Evolutionary conservation across 1,140 invertebrate genomes (phyloP).

Genomic region (Drosophila sucinea): DNA sequence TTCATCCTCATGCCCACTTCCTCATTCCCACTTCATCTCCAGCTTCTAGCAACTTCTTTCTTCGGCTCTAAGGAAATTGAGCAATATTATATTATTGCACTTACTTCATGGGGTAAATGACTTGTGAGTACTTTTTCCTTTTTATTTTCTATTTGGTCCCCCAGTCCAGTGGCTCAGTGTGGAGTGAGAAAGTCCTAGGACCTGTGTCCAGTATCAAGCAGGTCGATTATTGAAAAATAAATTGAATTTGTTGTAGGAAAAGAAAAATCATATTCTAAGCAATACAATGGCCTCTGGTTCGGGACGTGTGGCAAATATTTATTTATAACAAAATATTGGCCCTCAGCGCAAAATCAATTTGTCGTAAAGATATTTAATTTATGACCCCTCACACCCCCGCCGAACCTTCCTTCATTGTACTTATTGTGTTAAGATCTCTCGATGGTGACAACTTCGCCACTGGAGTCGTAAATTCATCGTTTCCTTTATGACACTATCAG

Average conservation of each 20-base stretch:
- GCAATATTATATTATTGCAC: constrained; percentile 39
- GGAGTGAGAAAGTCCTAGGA: not conserved
- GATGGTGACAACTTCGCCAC: constrained; percentile 13
- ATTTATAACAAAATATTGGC: constrained; percentile 12
- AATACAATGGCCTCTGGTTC: constrained; percentile 31
- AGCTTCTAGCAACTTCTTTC: not conserved
- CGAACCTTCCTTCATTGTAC: not conserved
- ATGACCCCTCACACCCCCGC: constrained; percentile 11
- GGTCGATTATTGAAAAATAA: constrained; percentile 59
- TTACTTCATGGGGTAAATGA: constrained; percentile 46
- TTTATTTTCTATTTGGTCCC: not conserved
- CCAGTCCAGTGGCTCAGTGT: not conserved
- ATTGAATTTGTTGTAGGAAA: constrained; percentile 51
- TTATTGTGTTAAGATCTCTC: constrained; percentile 7
- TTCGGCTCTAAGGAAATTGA: constrained; percentile 19
- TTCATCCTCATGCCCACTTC: not conserved
- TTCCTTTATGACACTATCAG: not conserved
- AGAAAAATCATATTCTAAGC: constrained; percentile 43
- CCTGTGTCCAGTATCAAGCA: constrained; percentile 27
- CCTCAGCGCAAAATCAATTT: constrained; percentile 48
- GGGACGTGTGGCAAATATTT: constrained; percentile 3
- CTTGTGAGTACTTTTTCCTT: constrained; percentile 43
- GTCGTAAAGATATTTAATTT: constrained; percentile 60
- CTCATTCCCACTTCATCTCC: not conserved
- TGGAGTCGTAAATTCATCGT: constrained; percentile 14